Evolutionary conservation across 2,888 invertebrate genomes (phyloP).

Genomic region (Eurois occulta): DNA sequence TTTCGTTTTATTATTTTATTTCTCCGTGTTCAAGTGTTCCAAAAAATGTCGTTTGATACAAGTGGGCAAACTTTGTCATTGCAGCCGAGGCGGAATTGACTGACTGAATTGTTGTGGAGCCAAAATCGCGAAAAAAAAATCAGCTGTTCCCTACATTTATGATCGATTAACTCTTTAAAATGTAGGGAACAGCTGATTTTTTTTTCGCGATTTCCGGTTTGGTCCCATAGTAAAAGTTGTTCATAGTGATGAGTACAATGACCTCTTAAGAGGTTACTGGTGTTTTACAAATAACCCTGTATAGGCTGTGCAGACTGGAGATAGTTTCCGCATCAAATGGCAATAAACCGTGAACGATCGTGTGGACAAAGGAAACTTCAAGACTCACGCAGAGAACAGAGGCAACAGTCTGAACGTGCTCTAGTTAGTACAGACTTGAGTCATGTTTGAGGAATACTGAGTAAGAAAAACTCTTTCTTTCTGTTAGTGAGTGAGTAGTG

Average conservation of each 20-base stretch:
- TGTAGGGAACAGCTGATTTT: too few species aligned
- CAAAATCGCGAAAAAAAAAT: too few species aligned
- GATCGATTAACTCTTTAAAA: too few species aligned
- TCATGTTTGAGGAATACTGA: not conserved
- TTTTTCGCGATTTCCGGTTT: too few species aligned
- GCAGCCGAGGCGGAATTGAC: not conserved
- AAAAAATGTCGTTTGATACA: not conserved
- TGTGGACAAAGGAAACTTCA: conserved; percentile 24
- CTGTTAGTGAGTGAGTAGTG: too few species aligned
- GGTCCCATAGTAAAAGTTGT: too few species aligned
- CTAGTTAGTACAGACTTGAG: not conserved
- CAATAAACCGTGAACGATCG: conserved; percentile 40
- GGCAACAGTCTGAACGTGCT: conserved; percentile 2
- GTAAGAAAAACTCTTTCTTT: too few species aligned
- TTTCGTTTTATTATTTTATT: not conserved
- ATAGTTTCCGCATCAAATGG: conserved; percentile 38
- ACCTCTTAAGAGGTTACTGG: too few species aligned
- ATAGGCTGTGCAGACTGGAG: conserved; percentile 6
- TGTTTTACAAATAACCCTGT: too few species aligned
- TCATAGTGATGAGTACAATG: too few species aligned
- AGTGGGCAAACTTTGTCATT: not conserved
- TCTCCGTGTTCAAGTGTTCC: too few species aligned
- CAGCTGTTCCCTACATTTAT: too few species aligned
- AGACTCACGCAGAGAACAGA: not conserved
- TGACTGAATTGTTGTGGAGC: not conserved